Percentiles rank a stretch among this genome's conserved stretches.
Evolutionary conservation across 64 coral and sea anemone species (phyloP).

Genomic region (Montipora sp.): DNA sequence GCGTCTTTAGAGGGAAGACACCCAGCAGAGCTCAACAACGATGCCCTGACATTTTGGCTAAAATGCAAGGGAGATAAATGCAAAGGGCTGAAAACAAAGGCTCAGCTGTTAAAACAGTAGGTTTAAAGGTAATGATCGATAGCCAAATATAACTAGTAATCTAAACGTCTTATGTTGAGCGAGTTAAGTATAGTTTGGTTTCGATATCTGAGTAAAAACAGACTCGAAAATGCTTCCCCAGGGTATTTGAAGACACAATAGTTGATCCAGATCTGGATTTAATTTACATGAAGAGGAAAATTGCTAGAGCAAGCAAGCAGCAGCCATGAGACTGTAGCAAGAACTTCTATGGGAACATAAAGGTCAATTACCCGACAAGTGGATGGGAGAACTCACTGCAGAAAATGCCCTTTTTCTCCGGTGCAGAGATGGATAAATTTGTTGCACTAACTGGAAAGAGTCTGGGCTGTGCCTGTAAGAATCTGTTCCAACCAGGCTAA

Average conservation of each 20-base stretch:
- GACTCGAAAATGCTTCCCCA: background rate
- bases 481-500: background rate
- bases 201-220: background rate
- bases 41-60: constrained; percentile 39
- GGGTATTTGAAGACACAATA: background rate
- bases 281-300: too few relatives aligned
- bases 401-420: constrained; percentile 19
- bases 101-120: constrained; percentile 45
- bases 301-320: too few relatives aligned
- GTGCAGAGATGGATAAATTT: background rate
- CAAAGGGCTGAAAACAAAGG: constrained; percentile 48
- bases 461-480: too few relatives aligned
- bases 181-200: background rate
- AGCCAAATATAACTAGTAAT: too few relatives aligned
- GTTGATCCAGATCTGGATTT: too few relatives aligned
- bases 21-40: constrained; percentile 14
- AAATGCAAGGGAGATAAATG: constrained; percentile 17
- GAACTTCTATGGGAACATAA: background rate
- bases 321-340: too few relatives aligned
- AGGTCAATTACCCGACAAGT: background rate
- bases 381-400: constrained; percentile 8
- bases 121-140: background rate
- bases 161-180: background rate
- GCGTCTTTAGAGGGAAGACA: constrained; percentile 4
- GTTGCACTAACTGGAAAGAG: too few relatives aligned